phyloP scores from a whole-genome alignment of 2,797 vertebrate genomes.

The Gouania willdenowi region DNA sequence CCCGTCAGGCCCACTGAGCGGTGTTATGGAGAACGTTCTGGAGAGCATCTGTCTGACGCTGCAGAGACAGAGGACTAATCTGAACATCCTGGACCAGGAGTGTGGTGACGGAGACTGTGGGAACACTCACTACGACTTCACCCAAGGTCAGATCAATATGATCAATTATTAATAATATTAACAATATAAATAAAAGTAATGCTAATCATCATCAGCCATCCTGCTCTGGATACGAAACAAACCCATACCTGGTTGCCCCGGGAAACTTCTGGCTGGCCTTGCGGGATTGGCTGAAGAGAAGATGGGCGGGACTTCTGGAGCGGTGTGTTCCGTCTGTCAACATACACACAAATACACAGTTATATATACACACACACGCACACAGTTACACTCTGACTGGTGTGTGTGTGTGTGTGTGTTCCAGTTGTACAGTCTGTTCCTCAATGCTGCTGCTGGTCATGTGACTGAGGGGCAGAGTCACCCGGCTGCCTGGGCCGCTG shows the following conservation, averaged over 20 bases:
- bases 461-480: conserved; percentile 54
- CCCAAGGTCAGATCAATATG: conserved; percentile 80
- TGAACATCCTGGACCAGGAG: conserved; percentile 87
- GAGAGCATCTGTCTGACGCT: conserved; percentile 75
- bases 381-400: not conserved
- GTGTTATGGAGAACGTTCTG: conserved; percentile 60
- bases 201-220: conserved; percentile 82
- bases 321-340: conserved; percentile 64
- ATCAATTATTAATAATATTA: too few relatives aligned
- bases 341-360: not conserved
- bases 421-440: conserved; percentile 90
- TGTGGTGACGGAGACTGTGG: conserved; percentile 92
- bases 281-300: conserved; percentile 84
- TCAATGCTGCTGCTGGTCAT: conserved; percentile 82
- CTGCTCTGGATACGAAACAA: conserved; percentile 75
- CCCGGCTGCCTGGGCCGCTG: conserved; percentile 77
- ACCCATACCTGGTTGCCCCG: conserved; percentile 68
- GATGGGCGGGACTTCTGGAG: conserved; percentile 95
- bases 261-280: conserved; percentile 74
- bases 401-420: not conserved
- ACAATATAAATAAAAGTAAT: too few relatives aligned
- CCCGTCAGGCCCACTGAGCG: conserved; percentile 56
- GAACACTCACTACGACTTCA: conserved; percentile 84
- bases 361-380: not conserved
- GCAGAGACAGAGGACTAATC: conserved; percentile 76